phyloP scores from a whole-genome alignment of 2,113 vertebrate species.

The Cyprinodon tularosa region DNA sequence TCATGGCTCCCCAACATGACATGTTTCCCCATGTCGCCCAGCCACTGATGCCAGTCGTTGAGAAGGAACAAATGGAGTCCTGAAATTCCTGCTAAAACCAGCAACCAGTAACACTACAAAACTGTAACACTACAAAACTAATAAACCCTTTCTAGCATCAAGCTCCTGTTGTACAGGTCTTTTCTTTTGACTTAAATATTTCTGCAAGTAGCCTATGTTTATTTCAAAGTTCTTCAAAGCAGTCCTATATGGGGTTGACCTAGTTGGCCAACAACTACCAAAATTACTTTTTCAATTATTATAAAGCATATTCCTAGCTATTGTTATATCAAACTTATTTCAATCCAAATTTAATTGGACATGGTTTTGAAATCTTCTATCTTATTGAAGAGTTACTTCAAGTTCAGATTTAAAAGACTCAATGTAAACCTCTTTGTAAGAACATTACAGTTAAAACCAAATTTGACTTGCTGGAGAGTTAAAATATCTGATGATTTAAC shows the following conservation, averaged over 20 bases:
- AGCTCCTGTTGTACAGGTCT: neutral
- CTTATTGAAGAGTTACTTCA: too few species aligned
- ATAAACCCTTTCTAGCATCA: constrained; percentile 18
- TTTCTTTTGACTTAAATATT: neutral
- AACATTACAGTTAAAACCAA: too few species aligned
- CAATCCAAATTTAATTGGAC: too few species aligned
- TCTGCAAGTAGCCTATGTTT: neutral
- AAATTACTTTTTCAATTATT: too few species aligned
- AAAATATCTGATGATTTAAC: too few species aligned
- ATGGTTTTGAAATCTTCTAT: too few species aligned
- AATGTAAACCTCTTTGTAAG: too few species aligned
- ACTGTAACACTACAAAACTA: neutral
- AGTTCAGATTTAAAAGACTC: too few species aligned
- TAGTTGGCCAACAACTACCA: too few species aligned
- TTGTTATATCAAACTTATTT: too few species aligned
- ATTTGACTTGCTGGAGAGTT: too few species aligned
- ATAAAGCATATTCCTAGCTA: too few species aligned
- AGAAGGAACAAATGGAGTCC: neutral
- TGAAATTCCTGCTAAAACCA: neutral
- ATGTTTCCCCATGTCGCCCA: neutral
- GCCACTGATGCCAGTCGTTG: neutral
- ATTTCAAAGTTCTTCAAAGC: neutral
- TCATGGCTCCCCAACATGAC: constrained; percentile 75
- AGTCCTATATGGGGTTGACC: neutral
- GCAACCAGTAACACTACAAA: neutral